Conservation (phyloP, 1,140 invertebrate species). For the Zaprionus ghesquierei region DNA sequence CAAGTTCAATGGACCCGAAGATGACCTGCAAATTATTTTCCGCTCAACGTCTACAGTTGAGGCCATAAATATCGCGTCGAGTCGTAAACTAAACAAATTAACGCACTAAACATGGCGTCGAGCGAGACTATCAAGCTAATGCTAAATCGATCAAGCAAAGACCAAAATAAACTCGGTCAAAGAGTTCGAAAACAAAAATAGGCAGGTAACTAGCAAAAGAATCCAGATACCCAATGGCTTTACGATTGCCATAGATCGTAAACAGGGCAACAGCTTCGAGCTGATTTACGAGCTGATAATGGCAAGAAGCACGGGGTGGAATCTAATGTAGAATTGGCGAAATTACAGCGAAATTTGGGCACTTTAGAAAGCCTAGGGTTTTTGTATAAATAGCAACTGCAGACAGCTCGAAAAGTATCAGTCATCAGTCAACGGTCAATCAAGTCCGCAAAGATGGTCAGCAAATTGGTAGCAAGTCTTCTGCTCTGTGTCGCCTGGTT, state of each 20-base stretch:
- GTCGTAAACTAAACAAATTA: slow-evolving; percentile 69
- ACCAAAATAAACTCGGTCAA: slow-evolving; percentile 36
- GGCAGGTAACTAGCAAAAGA: slow-evolving; percentile 10
- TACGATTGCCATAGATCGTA: slow-evolving; percentile 50
- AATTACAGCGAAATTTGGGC: slow-evolving; percentile 16
- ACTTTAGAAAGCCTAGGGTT: slow-evolving; percentile 13
- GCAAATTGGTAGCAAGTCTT: slow-evolving; percentile 29
- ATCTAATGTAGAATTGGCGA: slow-evolving; percentile 39
- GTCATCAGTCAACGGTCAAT: slow-evolving; percentile 20
- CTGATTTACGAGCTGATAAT: slow-evolving; percentile 71
- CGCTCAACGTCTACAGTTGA: slow-evolving; percentile 12
- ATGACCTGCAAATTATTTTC: slow-evolving; percentile 43
- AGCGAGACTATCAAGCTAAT: slow-evolving; percentile 39
- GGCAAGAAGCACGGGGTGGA: slow-evolving; percentile 2
- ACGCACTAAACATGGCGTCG: slow-evolving; percentile 8
- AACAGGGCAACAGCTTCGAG: slow-evolving; percentile 22
- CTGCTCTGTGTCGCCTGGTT: slow-evolving; percentile 21
- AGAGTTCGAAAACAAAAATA: slow-evolving; percentile 6
- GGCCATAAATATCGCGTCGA: slow-evolving; percentile 37
- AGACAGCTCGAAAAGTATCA: slow-evolving; percentile 15
- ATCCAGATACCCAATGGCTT: slow-evolving; percentile 36
- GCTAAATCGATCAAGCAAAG: slow-evolving; percentile 57
- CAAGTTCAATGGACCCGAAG: slow-evolving; percentile 56
- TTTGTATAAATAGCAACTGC: slow-evolving; percentile 47
- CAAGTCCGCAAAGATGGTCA: slow-evolving; percentile 21